phyloP scores from a whole-genome alignment of 1,140 invertebrate species.

The Epicauta chinensis region DNA sequence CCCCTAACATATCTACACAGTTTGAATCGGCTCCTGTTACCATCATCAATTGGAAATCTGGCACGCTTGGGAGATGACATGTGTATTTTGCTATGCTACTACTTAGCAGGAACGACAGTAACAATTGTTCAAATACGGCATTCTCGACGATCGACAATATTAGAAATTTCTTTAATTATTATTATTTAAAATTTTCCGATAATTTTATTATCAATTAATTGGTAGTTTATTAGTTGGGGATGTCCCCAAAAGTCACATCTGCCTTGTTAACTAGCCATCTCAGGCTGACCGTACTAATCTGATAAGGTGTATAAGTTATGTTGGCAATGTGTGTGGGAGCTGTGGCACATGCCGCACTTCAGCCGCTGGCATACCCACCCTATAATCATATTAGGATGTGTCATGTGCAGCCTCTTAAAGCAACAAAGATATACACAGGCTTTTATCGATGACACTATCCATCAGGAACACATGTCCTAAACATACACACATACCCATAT shows the following conservation, averaged over 20 bases:
- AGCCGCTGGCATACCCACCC: neutral
- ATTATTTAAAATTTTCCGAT: too few species aligned
- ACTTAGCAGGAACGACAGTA: neutral
- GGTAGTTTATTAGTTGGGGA: neutral
- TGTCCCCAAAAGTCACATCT: constrained; percentile 8
- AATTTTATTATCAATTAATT: neutral
- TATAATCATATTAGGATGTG: constrained; percentile 15
- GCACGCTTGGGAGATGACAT: constrained; percentile 19
- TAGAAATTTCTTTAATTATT: too few species aligned
- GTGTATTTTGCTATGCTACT: constrained; percentile 8
- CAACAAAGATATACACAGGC: neutral
- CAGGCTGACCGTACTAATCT: constrained; percentile 12
- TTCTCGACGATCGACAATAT: neutral
- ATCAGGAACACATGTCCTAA: constrained; percentile 8
- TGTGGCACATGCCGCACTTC: constrained; percentile 13
- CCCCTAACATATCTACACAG: too few species aligned
- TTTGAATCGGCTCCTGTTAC: constrained; percentile 2
- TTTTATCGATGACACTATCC: constrained; percentile 12
- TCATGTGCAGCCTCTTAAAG: constrained; percentile 17
- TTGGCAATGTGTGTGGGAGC: constrained; percentile 16
- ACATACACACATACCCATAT: too few species aligned
- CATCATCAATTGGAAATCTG: constrained; percentile 1
- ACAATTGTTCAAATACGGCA: neutral
- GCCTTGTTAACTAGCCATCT: constrained; percentile 16
- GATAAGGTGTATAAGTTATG: constrained; percentile 17